Conservation (phyloP, 2,888 invertebrate genomes). For the Litoditis marina region DNA sequence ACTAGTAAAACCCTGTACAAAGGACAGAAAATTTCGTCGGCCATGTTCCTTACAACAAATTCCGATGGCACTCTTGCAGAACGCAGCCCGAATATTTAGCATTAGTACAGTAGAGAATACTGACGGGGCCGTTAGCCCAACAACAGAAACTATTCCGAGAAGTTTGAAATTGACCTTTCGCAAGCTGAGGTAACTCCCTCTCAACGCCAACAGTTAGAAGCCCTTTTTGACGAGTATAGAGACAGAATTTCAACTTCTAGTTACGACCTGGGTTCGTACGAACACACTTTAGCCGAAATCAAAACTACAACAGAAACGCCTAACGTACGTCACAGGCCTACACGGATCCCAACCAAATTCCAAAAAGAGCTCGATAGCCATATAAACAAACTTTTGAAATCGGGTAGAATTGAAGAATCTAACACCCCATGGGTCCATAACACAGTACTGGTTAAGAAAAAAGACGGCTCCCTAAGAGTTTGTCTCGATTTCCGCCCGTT, state of each 20-base stretch:
- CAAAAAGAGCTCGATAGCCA: constrained; percentile 33
- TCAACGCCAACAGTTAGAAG: constrained; percentile 10
- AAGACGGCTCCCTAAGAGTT: constrained; percentile 34
- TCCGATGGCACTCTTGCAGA: not conserved
- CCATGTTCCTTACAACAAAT: not conserved
- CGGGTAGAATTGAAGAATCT: constrained; percentile 26
- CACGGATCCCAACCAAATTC: constrained; percentile 27
- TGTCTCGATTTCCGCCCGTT: constrained; percentile 39
- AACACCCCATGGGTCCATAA: constrained; percentile 40
- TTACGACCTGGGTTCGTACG: constrained; percentile 38
- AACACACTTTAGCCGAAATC: constrained; percentile 25
- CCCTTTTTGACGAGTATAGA: constrained; percentile 26
- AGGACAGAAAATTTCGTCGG: not conserved
- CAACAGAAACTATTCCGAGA: too few relatives aligned
- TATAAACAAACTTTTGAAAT: constrained; percentile 25
- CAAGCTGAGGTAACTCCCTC: not conserved
- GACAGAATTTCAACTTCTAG: constrained; percentile 9
- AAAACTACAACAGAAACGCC: constrained; percentile 34
- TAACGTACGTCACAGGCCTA: constrained; percentile 9
- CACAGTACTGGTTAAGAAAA: constrained; percentile 32
- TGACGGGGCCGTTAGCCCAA: not conserved
- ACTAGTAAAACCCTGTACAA: not conserved
- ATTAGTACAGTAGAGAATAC: not conserved
- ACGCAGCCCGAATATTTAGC: too few relatives aligned
- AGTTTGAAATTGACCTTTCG: not conserved